These are phyloP conservation scores for Habropoda laboriosa DNA, from an alignment of 1,140 invertebrate genomes.

Conservation along the genomic window DNA sequence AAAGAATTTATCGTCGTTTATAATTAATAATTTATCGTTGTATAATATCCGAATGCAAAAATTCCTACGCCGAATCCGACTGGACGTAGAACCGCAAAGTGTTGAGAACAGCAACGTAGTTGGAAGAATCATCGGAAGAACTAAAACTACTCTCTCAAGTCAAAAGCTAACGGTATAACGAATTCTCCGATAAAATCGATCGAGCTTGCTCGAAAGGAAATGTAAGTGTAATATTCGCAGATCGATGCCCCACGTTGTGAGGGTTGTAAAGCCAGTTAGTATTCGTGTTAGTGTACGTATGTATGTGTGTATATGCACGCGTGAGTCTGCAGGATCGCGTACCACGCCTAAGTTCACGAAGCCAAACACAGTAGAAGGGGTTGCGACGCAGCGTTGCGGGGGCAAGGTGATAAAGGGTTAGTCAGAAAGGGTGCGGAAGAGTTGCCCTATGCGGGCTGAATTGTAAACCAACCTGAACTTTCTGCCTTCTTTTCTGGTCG, in stretches of 20 bases:
- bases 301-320: neutral
- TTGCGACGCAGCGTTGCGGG: neutral
- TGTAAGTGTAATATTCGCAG: constrained; percentile 38
- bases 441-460: constrained; percentile 72
- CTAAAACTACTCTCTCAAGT: too few relatives aligned
- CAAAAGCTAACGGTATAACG: too few relatives aligned
- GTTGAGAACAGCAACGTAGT: too few relatives aligned
- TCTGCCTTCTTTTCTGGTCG: constrained; percentile 71
- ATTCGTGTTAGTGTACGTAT: too few relatives aligned
- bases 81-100: too few relatives aligned
- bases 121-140: too few relatives aligned
- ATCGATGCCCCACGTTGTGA: constrained; percentile 31
- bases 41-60: too few relatives aligned
- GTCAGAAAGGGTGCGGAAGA: constrained; percentile 30
- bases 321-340: constrained; percentile 16
- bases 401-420: constrained; percentile 14
- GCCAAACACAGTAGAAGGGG: constrained; percentile 48
- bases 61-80: too few relatives aligned
- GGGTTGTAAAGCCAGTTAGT: constrained; percentile 27
- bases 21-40: too few relatives aligned
- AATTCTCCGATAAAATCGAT: too few relatives aligned
- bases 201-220: too few relatives aligned
- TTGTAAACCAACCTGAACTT: constrained; percentile 73
- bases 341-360: constrained; percentile 45
- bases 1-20: too few relatives aligned